These are phyloP conservation scores for Glossophaga mutica DNA, from an alignment of 2,797 vertebrate species.

Conservation along the genomic window DNA sequence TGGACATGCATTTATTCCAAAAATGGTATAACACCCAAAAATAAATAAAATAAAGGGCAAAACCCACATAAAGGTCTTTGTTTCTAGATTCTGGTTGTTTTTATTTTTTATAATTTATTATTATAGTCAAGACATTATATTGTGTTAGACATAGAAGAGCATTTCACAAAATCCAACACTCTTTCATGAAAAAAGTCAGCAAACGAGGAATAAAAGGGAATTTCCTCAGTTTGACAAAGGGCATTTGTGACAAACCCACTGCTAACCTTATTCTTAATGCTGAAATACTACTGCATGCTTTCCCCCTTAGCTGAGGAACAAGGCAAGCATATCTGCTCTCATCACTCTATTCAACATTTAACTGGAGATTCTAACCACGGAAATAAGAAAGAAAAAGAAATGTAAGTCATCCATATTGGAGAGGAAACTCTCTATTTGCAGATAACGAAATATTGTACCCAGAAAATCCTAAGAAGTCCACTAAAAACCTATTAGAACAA, in stretches of 20 bases:
- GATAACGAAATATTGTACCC: not conserved
- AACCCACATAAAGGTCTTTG: not conserved
- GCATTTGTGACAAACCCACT: not conserved
- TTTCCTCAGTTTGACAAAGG: not conserved
- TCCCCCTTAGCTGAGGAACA: not conserved
- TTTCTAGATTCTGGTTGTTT: not conserved
- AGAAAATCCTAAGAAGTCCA: not conserved
- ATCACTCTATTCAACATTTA: not conserved
- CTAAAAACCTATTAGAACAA: not conserved
- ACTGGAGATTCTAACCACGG: not conserved
- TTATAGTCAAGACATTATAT: not conserved
- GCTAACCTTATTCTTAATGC: not conserved
- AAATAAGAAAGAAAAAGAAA: not conserved
- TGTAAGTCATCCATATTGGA: not conserved
- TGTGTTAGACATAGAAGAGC: not conserved
- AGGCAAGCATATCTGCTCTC: not conserved
- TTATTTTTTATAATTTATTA: not conserved
- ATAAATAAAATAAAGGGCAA: not conserved
- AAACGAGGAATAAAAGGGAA: not conserved
- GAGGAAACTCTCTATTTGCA: not conserved
- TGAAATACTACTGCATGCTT: not conserved
- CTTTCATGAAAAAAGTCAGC: not conserved
- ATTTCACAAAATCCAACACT: not conserved
- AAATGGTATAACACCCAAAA: not conserved
- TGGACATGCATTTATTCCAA: not conserved